Evolutionary conservation across 2,888 invertebrate species (phyloP).

Genomic region (Drosophila bunnanda): DNA sequence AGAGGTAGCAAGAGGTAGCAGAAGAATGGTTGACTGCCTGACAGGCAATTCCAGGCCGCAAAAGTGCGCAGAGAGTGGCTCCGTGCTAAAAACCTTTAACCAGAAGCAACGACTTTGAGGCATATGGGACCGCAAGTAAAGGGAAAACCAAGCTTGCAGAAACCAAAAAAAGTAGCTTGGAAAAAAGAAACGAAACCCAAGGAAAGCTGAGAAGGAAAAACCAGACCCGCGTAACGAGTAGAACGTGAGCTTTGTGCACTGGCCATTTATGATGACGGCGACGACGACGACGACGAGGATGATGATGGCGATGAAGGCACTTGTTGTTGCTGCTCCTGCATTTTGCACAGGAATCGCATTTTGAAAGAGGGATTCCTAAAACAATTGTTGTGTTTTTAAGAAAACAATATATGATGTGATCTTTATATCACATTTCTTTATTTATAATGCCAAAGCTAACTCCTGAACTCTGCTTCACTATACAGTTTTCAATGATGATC

Average conservation of each 20-base stretch:
- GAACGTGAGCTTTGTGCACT: conserved; percentile 64
- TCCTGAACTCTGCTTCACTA: not conserved
- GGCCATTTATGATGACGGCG: conserved; percentile 60
- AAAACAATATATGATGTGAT: not conserved
- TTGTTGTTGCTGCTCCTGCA: conserved; percentile 60
- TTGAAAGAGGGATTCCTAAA: not conserved
- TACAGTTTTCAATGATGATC: not conserved
- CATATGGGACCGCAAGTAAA: conserved; percentile 63
- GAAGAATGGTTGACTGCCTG: conserved; percentile 34
- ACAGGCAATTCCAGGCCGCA: conserved; percentile 64
- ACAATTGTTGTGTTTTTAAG: not conserved
- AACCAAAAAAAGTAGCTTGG: conserved; percentile 13
- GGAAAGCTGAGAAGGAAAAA: conserved; percentile 30
- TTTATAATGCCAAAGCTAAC: not conserved
- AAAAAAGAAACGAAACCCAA: conserved; percentile 16
- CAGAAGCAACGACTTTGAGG: conserved; percentile 67
- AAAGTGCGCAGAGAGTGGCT: conserved; percentile 66
- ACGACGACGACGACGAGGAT: conserved; percentile 12
- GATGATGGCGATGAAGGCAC: conserved; percentile 57
- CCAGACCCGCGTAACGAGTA: conserved; percentile 64
- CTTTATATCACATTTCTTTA: not conserved
- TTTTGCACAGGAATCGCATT: not conserved
- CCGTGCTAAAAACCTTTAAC: conserved; percentile 62
- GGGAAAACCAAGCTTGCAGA: conserved; percentile 38
- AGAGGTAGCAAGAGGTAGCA: conserved; percentile 4